Conservation (phyloP, 2,113 vertebrate genomes). For the Nesoenas mayeri region DNA sequence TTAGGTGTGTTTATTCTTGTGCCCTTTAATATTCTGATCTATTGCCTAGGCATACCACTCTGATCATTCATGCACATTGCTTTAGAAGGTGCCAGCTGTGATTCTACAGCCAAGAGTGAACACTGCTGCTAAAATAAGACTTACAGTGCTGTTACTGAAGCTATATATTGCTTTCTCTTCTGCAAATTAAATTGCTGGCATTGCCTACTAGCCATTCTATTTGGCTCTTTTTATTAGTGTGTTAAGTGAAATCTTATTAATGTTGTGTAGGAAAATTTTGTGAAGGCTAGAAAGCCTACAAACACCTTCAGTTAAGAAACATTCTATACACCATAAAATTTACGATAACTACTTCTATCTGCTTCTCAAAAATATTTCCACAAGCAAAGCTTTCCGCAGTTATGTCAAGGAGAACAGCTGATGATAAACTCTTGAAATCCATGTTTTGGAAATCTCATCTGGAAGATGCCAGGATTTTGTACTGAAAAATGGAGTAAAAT, state of each 20-base stretch:
- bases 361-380: neutral
- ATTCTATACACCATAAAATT: neutral
- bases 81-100: slow-evolving; percentile 23
- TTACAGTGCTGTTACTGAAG: neutral
- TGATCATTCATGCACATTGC: slow-evolving; percentile 1
- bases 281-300: neutral
- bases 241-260: neutral
- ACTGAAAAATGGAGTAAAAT: neutral
- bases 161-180: neutral
- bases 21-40: neutral
- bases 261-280: neutral
- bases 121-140: slow-evolving; percentile 34
- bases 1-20: slow-evolving; percentile 15
- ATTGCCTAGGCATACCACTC: neutral
- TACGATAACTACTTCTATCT: neutral
- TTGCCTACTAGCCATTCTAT: neutral
- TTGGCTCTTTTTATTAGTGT: neutral
- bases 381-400: neutral
- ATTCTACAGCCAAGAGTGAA: slow-evolving; percentile 13
- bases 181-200: neutral
- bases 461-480: neutral
- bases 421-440: neutral
- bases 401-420: neutral
- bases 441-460: neutral
- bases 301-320: neutral